Base-by-base conservation (phyloP, 2,888 invertebrate genomes). In the Seladonia tumulorum region DNA sequence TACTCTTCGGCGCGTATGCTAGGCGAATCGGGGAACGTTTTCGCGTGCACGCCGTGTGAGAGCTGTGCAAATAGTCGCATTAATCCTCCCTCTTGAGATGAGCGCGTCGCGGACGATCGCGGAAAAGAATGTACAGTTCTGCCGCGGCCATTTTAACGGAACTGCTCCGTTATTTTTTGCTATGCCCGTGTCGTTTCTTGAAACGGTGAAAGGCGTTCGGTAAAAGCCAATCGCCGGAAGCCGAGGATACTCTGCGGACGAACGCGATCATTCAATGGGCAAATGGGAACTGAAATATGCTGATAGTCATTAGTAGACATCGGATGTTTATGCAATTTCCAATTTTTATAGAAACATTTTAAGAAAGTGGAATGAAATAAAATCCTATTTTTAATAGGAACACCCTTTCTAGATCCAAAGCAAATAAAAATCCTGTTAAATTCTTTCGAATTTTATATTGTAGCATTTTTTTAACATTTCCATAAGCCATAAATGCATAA, bases 51-150 rank as follows among this genome's bases (percentile, higher is more conserved):
- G 49, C 70, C 81, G 81, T 76, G 76, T 76, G 70, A 81, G 81
- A 81, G 76, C 76, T 76, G 77, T 77, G 81, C 81, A 81, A 81
- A 81, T 66, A 73, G 63, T 81, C 77, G 71, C 73, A 81, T 81
- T 66, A 81, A 81, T 81, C 49, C 72, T 72, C 63, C n/a, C 25
- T 25, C 25, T 63, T 25, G 71, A 76, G 81, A 81, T 72, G 63
- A 71, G 63, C 71, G 72, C 81, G 77, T 73, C 77, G 71, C 72
- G 66, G 29, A 22, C 71, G 49, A 39, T 47, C 70, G 16, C 10
- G 10, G 71, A 77, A 81, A 81, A 81, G 72, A 81, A 81, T 47
- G 77, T 77, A 66, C 71, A 49, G 45, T 39, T 66, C 77, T 77
- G 63, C 63, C 72, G 81, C 25, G 35, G 71, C 81, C 73, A 72